Base-by-base conservation (phyloP, 1,140 invertebrate genomes). In the Batillaria attramentaria region DNA sequence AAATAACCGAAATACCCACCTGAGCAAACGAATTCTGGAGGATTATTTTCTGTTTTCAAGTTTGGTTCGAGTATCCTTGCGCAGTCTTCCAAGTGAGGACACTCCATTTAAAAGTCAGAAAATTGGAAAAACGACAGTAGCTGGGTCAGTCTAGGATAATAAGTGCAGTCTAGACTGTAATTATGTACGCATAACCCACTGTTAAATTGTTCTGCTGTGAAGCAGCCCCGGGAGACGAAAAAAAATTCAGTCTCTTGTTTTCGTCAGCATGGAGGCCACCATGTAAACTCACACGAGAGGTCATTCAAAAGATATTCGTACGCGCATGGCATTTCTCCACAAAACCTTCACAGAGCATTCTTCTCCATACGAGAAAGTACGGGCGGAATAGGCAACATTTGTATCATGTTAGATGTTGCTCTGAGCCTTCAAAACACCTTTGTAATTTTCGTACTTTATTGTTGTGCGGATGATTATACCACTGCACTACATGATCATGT, bases 71-170 rank as follows among this genome's bases (percentile, higher is more conserved):
- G 78, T 78, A 90, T 88, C 85, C 87, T 87, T 78, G 85, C 85
- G 77, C 84, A 85, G 78, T 87, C 86, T 68, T 84, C 86, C 79
- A 90, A 82, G 84, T 90, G 89, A 28, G 89, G 88, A 84, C 89
- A 90, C 85, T 90, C 89, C 89, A 90, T 90, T 68, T 75, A 75
- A 75, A 75, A 62, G 50, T 65, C 57, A 70, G 42, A 70, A 65
- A 50, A 62, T 39, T 20, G 16, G 20, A 28, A 37, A 70, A 46
- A 46, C 50, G 68, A 70, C 68, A 70, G 68, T 8, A 70, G 50
- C 50, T 24, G n/a, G 50, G n/a, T 46, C 68, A 37, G n/a, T 31
- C 28, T 24, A 31, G 50, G 39, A 42, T n/a, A 43, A 20, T 70
- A 20, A 70, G 39, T 24, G 0, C 50, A 18, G 4, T 24, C 5